phyloP scores from a whole-genome alignment of 2,888 invertebrate genomes.

The Tubulanus polymorphus region DNA sequence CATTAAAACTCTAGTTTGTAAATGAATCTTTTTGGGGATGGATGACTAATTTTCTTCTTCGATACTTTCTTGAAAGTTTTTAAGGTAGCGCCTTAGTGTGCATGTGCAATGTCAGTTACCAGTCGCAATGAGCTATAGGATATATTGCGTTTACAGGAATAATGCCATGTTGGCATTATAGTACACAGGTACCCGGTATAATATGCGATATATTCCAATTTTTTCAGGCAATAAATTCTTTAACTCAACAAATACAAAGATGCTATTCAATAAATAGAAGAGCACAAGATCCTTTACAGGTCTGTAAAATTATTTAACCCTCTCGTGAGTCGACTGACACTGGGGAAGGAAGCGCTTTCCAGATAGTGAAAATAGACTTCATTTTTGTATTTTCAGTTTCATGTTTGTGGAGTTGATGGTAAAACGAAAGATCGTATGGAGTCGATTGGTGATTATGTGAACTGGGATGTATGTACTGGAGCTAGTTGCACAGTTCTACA shows the following conservation, averaged over 20 bases:
- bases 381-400: slow-evolving; percentile 60
- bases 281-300: slow-evolving; percentile 67
- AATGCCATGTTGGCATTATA: no score
- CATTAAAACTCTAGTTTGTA: background rate
- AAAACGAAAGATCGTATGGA: slow-evolving; percentile 70
- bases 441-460: slow-evolving; percentile 79
- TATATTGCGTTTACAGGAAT: no score
- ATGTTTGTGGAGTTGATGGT: slow-evolving; percentile 76
- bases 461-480: slow-evolving; percentile 89
- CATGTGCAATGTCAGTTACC: no score
- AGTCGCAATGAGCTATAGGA: no score
- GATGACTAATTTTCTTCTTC: background rate
- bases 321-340: background rate
- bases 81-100: no score
- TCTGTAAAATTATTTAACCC: slow-evolving; percentile 14
- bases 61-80: background rate
- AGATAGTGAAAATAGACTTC: background rate
- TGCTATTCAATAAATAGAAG: slow-evolving; percentile 89
- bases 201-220: background rate
- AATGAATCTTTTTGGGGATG: background rate
- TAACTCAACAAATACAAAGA: slow-evolving; percentile 82
- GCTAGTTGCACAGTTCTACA: no score
- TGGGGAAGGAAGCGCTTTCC: background rate
- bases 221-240: slow-evolving; percentile 72
- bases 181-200: no score